Evolutionary conservation across 2,797 vertebrate genomes (phyloP).

Genomic region (Phoeniculus purpureus): DNA sequence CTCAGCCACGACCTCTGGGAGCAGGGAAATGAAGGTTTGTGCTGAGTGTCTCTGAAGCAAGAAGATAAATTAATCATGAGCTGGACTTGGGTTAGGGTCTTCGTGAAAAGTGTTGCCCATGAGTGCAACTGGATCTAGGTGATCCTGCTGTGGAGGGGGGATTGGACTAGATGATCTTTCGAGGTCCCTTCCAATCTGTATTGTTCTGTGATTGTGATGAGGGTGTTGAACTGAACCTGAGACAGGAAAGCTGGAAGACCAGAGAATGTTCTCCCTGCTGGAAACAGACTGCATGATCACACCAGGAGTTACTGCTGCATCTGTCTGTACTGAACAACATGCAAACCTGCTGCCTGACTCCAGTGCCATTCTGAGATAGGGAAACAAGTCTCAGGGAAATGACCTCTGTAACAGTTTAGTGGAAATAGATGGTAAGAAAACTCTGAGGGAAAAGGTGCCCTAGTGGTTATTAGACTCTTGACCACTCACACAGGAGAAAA

Average conservation of each 20-base stretch:
- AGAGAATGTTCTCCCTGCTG: background rate
- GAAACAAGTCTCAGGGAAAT: background rate
- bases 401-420: background rate
- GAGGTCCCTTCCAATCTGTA: no score
- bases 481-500: background rate
- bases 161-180: no score
- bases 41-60: background rate
- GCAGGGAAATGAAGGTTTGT: background rate
- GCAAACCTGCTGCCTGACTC: background rate
- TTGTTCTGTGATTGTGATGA: no score
- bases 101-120: background rate
- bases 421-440: background rate
- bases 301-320: background rate
- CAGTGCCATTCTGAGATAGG: background rate
- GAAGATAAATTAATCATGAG: background rate
- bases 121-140: no score
- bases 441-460: background rate
- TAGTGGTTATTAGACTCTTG: background rate
- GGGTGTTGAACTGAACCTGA: background rate
- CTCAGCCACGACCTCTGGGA: background rate
- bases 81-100: background rate
- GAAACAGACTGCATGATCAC: background rate
- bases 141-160: no score
- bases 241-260: background rate
- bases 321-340: background rate